phyloP scores from a whole-genome alignment of 2,888 invertebrate species.

The Caenorhabditis drosophilae region DNA sequence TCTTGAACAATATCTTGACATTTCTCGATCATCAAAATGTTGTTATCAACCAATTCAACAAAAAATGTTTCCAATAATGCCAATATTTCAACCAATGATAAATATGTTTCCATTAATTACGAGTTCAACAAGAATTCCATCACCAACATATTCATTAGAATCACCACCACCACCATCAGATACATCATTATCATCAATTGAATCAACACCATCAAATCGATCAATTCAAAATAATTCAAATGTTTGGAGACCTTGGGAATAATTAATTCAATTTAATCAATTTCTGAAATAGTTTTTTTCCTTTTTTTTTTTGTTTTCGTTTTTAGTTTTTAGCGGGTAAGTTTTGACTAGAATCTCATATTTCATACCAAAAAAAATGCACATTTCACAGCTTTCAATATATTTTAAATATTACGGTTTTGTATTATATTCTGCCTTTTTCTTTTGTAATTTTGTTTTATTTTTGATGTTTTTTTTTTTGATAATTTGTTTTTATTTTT shows the following conservation, averaged over 20 bases:
- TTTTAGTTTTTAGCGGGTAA: neutral
- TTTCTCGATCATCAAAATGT: too few relatives aligned
- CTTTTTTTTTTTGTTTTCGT: neutral
- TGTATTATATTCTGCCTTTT: neutral
- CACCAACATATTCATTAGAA: constrained; percentile 26
- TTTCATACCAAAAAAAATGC: neutral
- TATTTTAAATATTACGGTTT: neutral
- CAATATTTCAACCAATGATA: constrained; percentile 2
- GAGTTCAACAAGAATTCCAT: neutral
- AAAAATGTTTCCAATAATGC: too few relatives aligned
- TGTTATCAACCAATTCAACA: too few relatives aligned
- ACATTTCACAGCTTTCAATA: neutral
- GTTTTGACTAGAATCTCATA: neutral
- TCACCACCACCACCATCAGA: constrained; percentile 29
- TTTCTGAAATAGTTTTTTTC: too few relatives aligned
- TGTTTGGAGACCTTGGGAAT: constrained; percentile 20
- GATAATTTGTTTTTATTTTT: neutral
- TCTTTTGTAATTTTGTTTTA: neutral
- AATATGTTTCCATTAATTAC: neutral
- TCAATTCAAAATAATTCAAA: constrained; percentile 1
- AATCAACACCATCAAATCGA: constrained; percentile 9
- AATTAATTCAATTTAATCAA: neutral
- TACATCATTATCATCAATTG: constrained; percentile 31
- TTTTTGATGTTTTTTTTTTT: too few relatives aligned
- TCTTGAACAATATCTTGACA: constrained; percentile 15